A percentile compares a stretch with the other conserved stretches of the same genome.
Conservation (phyloP, 2,888 invertebrate species). For the Eristalinus aeneus region DNA sequence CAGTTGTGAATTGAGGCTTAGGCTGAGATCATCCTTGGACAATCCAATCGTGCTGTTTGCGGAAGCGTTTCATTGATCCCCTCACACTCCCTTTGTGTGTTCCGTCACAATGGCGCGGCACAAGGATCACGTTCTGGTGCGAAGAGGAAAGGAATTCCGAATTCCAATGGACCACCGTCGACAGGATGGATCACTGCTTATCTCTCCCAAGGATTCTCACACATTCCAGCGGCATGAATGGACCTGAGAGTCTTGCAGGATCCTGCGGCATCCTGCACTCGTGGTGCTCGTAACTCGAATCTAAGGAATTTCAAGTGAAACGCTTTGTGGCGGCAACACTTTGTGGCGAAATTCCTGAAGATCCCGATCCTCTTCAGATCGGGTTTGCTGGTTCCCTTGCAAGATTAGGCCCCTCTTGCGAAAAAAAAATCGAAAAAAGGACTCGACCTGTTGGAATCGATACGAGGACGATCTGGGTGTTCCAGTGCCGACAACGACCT, state of each 20-base stretch:
- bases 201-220: slow-evolving; percentile 34
- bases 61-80: slow-evolving; percentile 67
- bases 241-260: slow-evolving; percentile 2
- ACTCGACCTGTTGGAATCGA: slow-evolving; percentile 45
- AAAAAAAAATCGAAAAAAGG: not conserved
- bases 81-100: not conserved
- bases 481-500: slow-evolving; percentile 31
- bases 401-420: slow-evolving; percentile 49
- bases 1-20: slow-evolving; percentile 45
- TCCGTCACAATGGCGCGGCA: slow-evolving; percentile 31
- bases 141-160: slow-evolving; percentile 39
- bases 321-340: slow-evolving; percentile 57
- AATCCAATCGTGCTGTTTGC: slow-evolving; percentile 66
- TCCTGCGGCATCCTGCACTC: not conserved
- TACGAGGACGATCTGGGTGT: slow-evolving; percentile 63
- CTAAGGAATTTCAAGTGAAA: slow-evolving; percentile 56
- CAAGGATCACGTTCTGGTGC: slow-evolving; percentile 26
- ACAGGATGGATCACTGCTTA: slow-evolving; percentile 15
- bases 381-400: slow-evolving; percentile 31
- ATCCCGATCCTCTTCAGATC: slow-evolving; percentile 18
- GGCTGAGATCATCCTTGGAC: slow-evolving; percentile 58
- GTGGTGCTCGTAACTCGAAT: slow-evolving; percentile 53
- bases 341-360: slow-evolving; percentile 54
- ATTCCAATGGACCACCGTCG: slow-evolving; percentile 55
- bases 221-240: slow-evolving; percentile 51